Percentiles rank a stretch among this genome's conserved stretches.
Conservation (phyloP, 2,888 invertebrate genomes). For the Lasioglossum pauxillum region DNA sequence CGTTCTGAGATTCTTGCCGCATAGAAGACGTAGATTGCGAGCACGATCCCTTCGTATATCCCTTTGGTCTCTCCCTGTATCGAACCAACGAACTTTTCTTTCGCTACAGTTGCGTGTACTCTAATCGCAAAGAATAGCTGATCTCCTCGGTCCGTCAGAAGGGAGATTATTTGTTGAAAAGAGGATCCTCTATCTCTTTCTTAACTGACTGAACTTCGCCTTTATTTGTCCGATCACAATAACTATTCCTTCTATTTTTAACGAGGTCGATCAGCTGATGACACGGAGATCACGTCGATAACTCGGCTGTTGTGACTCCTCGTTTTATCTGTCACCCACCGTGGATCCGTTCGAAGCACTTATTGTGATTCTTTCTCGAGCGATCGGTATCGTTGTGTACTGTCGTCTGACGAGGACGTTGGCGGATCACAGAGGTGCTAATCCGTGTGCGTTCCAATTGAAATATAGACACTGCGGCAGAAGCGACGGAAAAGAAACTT, state of each 20-base stretch:
- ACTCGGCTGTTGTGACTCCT: neutral
- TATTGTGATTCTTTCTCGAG: neutral
- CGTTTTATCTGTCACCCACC: neutral
- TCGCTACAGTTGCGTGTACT: neutral
- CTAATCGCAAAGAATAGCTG: neutral
- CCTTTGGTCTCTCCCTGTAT: neutral
- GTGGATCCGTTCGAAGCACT: neutral
- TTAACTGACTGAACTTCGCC: neutral
- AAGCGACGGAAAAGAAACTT: constrained; percentile 57
- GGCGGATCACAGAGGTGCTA: neutral
- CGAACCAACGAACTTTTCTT: neutral
- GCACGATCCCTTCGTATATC: constrained; percentile 33
- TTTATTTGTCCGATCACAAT: too few species aligned
- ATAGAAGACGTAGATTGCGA: constrained; percentile 73
- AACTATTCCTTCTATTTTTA: neutral
- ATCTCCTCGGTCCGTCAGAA: neutral
- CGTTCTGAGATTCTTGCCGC: constrained; percentile 81
- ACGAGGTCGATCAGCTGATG: constrained; percentile 46
- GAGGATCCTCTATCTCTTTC: neutral
- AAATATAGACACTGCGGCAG: constrained; percentile 52
- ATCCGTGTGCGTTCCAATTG: constrained; percentile 14
- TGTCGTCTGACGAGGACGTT: neutral
- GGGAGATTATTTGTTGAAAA: neutral
- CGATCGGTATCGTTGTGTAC: neutral
- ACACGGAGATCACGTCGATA: neutral